A percentile compares a stretch with the other conserved stretches of the same genome.
phyloP scores from a whole-genome alignment of 1,140 invertebrate species.

The Triops longicaudatus region DNA sequence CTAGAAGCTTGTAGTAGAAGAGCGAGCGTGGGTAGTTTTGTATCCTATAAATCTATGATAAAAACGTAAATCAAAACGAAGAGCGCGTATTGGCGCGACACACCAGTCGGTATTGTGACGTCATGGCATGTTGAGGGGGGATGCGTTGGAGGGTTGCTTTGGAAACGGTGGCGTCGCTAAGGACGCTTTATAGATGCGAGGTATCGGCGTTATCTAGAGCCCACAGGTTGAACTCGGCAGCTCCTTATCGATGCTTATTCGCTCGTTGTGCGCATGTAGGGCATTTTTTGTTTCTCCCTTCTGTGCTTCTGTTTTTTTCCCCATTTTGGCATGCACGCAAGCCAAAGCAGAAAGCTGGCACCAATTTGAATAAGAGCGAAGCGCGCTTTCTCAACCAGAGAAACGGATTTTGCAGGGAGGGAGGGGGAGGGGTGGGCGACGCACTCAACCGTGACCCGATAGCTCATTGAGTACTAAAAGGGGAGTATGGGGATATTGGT shows the following conservation, averaged over 20 bases:
- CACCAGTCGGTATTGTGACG: not conserved
- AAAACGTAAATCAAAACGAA: not conserved
- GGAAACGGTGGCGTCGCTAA: not conserved
- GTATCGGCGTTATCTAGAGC: constrained; percentile 11
- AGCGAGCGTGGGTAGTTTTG: too few relatives aligned
- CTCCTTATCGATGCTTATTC: not conserved
- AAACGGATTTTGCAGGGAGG: too few relatives aligned
- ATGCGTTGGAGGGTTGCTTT: not conserved
- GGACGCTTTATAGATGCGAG: not conserved
- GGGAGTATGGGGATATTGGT: too few relatives aligned
- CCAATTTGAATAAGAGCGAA: too few relatives aligned
- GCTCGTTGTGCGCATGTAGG: not conserved
- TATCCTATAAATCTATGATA: too few relatives aligned
- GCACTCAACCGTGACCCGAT: too few relatives aligned
- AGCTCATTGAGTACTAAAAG: too few relatives aligned
- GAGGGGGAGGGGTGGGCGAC: too few relatives aligned
- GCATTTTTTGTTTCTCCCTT: not conserved
- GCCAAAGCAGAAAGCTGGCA: too few relatives aligned
- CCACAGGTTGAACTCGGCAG: not conserved
- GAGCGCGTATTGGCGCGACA: not conserved
- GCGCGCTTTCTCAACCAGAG: too few relatives aligned
- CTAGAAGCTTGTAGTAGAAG: too few relatives aligned
- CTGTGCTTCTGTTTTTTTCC: not conserved
- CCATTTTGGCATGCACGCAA: not conserved
- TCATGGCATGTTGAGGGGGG: not conserved